These are phyloP conservation scores for Enteromius thamalakanensis DNA, from an alignment of 2,797 vertebrate species.

Conservation along the genomic window DNA sequence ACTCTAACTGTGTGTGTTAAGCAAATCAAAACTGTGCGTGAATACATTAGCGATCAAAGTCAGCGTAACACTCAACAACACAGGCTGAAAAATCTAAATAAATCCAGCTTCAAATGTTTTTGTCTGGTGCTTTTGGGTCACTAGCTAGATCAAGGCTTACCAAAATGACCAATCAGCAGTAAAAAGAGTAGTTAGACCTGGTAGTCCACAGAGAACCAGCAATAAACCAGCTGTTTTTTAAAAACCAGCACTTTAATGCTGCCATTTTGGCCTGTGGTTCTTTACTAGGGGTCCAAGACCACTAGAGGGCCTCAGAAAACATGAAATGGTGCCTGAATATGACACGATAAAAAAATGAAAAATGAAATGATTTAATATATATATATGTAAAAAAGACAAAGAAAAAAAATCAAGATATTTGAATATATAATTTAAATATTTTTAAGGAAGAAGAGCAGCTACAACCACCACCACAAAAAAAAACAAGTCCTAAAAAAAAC, in stretches of 20 bases:
- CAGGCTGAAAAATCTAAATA: no score
- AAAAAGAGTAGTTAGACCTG: background rate
- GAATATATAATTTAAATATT: background rate
- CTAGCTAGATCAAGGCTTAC: background rate
- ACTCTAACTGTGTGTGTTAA: background rate
- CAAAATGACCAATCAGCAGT: background rate
- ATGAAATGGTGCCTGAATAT: background rate
- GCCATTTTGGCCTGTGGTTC: background rate
- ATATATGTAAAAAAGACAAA: background rate
- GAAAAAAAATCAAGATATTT: background rate
- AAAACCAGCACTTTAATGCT: background rate
- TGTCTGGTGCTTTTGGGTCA: background rate
- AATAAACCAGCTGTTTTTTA: background rate
- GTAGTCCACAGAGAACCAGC: background rate
- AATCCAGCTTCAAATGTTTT: background rate
- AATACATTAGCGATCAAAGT: background rate
- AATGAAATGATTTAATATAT: background rate
- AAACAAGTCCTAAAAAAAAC: no score
- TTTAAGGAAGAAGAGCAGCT: background rate
- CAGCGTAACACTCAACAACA: no score
- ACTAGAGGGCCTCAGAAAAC: background rate
- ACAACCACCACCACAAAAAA: background rate
- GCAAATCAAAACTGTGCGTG: background rate
- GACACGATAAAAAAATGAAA: no score
- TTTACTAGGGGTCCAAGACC: background rate